Conservation (phyloP, 2,888 invertebrate species). For the Eubasilissa splendida region DNA sequence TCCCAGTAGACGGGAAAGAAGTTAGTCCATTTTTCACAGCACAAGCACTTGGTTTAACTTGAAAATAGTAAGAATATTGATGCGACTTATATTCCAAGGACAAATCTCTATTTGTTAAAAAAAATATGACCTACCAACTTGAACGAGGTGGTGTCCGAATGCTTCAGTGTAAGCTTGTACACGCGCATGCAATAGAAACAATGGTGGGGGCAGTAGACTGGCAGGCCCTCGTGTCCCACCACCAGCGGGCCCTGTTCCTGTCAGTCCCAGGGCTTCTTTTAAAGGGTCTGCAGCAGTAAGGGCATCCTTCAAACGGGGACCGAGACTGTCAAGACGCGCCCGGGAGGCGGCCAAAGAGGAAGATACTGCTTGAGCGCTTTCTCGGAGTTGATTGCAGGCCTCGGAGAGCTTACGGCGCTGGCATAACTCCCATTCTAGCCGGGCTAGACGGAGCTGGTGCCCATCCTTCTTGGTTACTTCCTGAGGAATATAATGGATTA, state of each 20-base stretch:
- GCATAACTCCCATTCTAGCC: constrained; percentile 92
- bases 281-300: constrained; percentile 87
- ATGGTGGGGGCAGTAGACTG: constrained; percentile 82
- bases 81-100: too few species aligned
- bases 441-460: constrained; percentile 87
- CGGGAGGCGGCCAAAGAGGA: constrained; percentile 83
- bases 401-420: constrained; percentile 88
- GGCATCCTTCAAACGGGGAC: constrained; percentile 78
- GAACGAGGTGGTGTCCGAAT: constrained; percentile 72
- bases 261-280: constrained; percentile 87
- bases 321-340: constrained; percentile 84
- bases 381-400: constrained; percentile 82
- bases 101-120: background rate
- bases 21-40: too few species aligned
- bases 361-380: constrained; percentile 83
- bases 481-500: constrained; percentile 64
- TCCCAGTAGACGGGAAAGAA: too few species aligned
- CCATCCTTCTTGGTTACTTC: constrained; percentile 78
- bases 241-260: background rate
- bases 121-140: constrained; percentile 67
- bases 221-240: constrained; percentile 68
- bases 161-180: constrained; percentile 86
- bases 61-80: too few species aligned
- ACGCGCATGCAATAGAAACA: constrained; percentile 92
- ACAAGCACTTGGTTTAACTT: too few species aligned